Conservation (phyloP, 92 coral and sea anemone genomes). For the Actinostola sp. region DNA sequence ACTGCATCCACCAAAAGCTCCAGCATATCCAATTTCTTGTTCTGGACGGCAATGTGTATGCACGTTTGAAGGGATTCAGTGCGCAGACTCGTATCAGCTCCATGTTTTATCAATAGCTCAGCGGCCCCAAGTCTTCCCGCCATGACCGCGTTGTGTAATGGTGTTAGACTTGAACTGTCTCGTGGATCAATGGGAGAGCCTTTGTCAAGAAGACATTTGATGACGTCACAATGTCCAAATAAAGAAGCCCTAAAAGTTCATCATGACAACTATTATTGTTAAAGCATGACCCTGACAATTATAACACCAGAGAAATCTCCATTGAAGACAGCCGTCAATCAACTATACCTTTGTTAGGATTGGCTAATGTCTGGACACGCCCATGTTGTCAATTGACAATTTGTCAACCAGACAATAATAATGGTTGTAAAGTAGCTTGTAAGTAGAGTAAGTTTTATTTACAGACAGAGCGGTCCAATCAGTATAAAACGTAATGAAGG, state of each 20-base stretch:
- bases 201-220: slow-evolving; percentile 42
- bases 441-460: no score
- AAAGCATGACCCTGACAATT: no score
- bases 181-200: slow-evolving; percentile 53
- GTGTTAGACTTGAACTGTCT: slow-evolving; percentile 50
- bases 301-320: no score
- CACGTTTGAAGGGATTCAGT: slow-evolving; percentile 64
- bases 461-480: no score
- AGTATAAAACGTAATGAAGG: no score
- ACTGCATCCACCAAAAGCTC: slow-evolving; percentile 52
- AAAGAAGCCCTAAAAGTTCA: slow-evolving; percentile 69
- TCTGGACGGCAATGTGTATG: slow-evolving; percentile 66
- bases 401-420: no score
- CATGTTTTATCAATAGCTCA: slow-evolving; percentile 48
- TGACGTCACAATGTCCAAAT: slow-evolving; percentile 46
- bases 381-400: no score
- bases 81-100: slow-evolving; percentile 61
- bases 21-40: slow-evolving; percentile 53
- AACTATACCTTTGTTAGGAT: no score
- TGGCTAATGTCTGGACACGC: no score
- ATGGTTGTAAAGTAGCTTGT: no score
- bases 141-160: slow-evolving; percentile 59
- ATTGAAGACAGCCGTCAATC: no score
- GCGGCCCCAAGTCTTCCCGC: slow-evolving; percentile 56
- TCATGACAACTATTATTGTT: no score